Percentiles rank a stretch among this genome's conserved stretches.
phyloP scores from a whole-genome alignment of 2,113 vertebrate species.

The Lucifuga dentata region DNA sequence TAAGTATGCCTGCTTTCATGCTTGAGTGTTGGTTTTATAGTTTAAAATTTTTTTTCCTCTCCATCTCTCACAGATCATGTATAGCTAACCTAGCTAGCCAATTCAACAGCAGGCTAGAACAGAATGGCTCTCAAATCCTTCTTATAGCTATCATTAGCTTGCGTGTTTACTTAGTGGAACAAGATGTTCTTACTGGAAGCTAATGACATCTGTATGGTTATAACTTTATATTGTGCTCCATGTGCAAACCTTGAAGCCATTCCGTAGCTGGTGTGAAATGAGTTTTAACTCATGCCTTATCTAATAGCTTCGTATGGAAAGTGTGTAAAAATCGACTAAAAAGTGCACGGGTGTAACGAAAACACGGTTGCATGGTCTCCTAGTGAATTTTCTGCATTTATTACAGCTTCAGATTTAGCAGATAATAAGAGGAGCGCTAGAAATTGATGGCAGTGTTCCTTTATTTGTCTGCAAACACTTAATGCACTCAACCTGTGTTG shows the following conservation, averaged over 20 bases:
- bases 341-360: too few relatives aligned
- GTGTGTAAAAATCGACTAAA: background rate
- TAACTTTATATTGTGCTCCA: background rate
- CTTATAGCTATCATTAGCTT: conserved; percentile 45
- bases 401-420: background rate
- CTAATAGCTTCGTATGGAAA: background rate
- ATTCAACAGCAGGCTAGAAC: too few relatives aligned
- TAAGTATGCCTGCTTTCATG: too few relatives aligned
- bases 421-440: background rate
- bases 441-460: background rate
- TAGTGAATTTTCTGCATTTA: too few relatives aligned
- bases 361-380: background rate
- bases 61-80: background rate
- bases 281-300: too few relatives aligned
- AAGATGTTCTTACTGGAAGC: conserved; percentile 32
- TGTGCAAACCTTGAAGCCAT: background rate
- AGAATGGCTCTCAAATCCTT: too few relatives aligned
- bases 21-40: too few relatives aligned
- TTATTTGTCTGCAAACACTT: background rate
- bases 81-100: conserved; percentile 9
- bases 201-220: background rate
- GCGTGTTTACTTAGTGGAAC: conserved; percentile 23
- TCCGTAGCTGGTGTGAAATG: background rate
- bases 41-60: too few relatives aligned
- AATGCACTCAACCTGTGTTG: conserved; percentile 13